These are phyloP conservation scores for Pararge aegeria DNA, from an alignment of 1,140 invertebrate species.

Conservation along the genomic window DNA sequence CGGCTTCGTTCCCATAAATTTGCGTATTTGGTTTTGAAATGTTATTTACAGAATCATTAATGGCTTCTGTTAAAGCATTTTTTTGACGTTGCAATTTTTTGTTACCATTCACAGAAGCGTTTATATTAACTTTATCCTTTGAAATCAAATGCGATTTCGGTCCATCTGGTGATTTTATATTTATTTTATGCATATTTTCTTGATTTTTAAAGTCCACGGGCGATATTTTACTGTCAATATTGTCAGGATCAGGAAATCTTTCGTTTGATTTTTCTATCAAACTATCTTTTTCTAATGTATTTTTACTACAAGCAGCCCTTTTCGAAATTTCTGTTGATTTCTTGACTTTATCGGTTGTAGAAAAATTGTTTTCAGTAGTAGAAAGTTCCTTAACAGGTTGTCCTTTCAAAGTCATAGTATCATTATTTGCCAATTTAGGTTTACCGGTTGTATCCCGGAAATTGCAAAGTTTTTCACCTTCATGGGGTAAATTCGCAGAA, in stretches of 20 bases:
- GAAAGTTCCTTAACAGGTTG: neutral
- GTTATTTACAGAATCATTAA: slow-evolving; percentile 19
- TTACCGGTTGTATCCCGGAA: neutral
- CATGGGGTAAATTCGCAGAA: neutral
- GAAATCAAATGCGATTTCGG: neutral
- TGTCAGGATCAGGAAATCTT: neutral
- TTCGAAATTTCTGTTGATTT: neutral
- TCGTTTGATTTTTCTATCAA: neutral
- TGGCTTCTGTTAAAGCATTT: slow-evolving; percentile 37
- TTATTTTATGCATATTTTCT: neutral
- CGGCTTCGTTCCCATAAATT: neutral
- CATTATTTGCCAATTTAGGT: neutral
- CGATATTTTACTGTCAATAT: neutral
- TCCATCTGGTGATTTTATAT: neutral
- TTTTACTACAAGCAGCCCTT: neutral
- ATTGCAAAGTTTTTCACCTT: neutral
- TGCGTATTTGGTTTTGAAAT: slow-evolving; percentile 5
- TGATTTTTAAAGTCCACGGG: neutral
- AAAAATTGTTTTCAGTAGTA: neutral
- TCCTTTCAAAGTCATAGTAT: neutral
- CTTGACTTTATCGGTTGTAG: neutral
- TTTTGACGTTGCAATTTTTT: slow-evolving; percentile 58
- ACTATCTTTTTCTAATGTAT: neutral
- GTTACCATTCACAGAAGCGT: slow-evolving; percentile 17
- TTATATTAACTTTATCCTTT: neutral